Evolutionary conservation across 2,888 invertebrate species (phyloP).

Genomic region (Capitulum mitella): DNA sequence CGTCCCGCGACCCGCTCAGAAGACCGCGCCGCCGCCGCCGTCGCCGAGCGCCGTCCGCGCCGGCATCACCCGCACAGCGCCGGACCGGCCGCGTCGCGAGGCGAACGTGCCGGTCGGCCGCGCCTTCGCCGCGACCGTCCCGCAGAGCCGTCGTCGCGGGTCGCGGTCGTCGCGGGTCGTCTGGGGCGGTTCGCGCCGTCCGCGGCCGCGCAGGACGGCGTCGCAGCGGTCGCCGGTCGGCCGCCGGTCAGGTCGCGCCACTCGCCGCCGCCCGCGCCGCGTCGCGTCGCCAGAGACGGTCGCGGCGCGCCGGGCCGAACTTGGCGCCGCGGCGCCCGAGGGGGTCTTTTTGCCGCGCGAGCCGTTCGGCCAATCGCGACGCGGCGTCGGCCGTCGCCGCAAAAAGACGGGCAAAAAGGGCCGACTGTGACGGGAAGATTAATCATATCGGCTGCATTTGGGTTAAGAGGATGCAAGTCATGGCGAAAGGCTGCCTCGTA

Average conservation of each 20-base stretch:
- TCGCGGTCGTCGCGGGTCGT: too few species aligned
- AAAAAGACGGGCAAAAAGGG: conserved; percentile 2
- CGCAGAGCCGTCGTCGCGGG: too few species aligned
- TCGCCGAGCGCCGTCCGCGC: background rate
- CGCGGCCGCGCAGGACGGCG: too few species aligned
- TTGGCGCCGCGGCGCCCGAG: background rate
- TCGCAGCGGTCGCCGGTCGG: too few species aligned
- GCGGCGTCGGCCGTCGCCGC: background rate
- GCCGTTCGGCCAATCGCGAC: background rate
- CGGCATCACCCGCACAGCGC: background rate
- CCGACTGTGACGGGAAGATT: conserved; percentile 14
- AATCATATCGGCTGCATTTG: conserved; percentile 23
- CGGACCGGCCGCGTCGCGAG: background rate
- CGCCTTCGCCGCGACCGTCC: too few species aligned
- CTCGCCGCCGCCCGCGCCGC: background rate
- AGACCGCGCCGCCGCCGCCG: background rate
- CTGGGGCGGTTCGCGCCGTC: too few species aligned
- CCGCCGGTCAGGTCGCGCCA: too few species aligned
- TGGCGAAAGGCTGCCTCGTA: background rate
- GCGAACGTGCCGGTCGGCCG: background rate
- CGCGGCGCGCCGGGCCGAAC: background rate
- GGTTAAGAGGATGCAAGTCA: conserved; percentile 23
- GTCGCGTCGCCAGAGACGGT: background rate
- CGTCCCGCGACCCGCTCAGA: background rate
- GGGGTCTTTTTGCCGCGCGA: background rate